Evolutionary conservation across 2,113 vertebrate species (phyloP).

Genomic region (Percina caprodes): DNA sequence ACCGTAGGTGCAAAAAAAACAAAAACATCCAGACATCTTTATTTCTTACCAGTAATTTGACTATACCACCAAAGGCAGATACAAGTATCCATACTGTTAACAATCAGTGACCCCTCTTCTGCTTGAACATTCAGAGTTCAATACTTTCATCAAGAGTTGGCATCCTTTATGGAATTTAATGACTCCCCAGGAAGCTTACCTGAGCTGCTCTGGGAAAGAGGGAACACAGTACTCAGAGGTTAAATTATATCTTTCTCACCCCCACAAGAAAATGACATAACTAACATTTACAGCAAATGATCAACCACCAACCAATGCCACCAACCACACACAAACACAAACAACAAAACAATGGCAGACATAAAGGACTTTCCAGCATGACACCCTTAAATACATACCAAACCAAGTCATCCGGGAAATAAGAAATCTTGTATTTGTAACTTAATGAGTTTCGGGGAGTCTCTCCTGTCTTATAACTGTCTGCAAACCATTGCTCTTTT

Average conservation of each 20-base stretch:
- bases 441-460: too few relatives aligned
- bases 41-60: background rate
- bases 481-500: background rate
- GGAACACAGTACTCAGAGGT: background rate
- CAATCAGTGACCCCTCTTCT: background rate
- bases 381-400: too few relatives aligned
- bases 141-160: background rate
- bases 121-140: background rate
- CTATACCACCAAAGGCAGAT: background rate
- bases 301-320: too few relatives aligned
- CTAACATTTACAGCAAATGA: background rate
- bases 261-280: background rate
- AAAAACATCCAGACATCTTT: background rate
- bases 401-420: background rate
- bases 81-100: background rate
- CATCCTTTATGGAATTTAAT: background rate
- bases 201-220: constrained; percentile 3
- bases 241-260: constrained; percentile 13
- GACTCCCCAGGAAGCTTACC: background rate
- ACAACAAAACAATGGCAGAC: background rate
- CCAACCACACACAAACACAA: background rate
- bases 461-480: too few relatives aligned
- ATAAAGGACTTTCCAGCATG: background rate
- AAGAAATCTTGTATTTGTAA: background rate
- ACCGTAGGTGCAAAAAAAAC: too few relatives aligned